Evolutionary conservation across 1,140 invertebrate species (phyloP).

Genomic region (Drosophila ironensis): DNA sequence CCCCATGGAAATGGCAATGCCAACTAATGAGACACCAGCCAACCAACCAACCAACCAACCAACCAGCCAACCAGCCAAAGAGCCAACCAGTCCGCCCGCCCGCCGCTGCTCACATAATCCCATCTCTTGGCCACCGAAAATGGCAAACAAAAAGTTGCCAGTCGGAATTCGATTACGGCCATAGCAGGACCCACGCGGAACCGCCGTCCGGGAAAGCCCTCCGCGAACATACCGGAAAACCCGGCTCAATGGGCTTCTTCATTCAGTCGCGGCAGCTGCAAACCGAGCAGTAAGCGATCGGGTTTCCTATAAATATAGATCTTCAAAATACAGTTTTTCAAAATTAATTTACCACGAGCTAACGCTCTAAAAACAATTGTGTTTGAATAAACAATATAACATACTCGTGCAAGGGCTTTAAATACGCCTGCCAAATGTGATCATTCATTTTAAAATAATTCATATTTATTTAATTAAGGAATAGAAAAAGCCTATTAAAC

Average conservation of each 20-base stretch:
- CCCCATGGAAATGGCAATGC: conserved; percentile 58
- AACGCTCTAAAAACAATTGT: too few relatives aligned
- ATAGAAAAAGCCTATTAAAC: too few relatives aligned
- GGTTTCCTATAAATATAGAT: too few relatives aligned
- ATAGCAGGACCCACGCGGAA: conserved; percentile 31
- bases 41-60: conserved; percentile 10
- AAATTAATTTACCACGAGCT: too few relatives aligned
- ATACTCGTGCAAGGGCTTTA: too few relatives aligned
- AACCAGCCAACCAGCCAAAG: conserved; percentile 1
- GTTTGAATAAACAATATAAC: too few relatives aligned
- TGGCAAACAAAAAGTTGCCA: conserved; percentile 48
- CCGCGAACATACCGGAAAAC: background rate
- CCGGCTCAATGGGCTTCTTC: conserved; percentile 58
- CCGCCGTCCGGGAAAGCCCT: background rate
- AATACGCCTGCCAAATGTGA: too few relatives aligned
- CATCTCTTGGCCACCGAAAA: conserved; percentile 70
- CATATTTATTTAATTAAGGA: too few relatives aligned
- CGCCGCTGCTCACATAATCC: conserved; percentile 53
- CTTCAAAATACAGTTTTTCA: too few relatives aligned
- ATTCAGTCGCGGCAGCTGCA: conserved; percentile 57
- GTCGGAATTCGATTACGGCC: conserved; percentile 64
- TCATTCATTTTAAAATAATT: too few relatives aligned
- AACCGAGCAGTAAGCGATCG: conserved; percentile 56
- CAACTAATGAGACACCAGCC: conserved; percentile 65
- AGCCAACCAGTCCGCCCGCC: background rate